These are phyloP conservation scores for Carcharodon carcharias DNA, from an alignment of 2,797 vertebrate genomes.

Conservation along the genomic window DNA sequence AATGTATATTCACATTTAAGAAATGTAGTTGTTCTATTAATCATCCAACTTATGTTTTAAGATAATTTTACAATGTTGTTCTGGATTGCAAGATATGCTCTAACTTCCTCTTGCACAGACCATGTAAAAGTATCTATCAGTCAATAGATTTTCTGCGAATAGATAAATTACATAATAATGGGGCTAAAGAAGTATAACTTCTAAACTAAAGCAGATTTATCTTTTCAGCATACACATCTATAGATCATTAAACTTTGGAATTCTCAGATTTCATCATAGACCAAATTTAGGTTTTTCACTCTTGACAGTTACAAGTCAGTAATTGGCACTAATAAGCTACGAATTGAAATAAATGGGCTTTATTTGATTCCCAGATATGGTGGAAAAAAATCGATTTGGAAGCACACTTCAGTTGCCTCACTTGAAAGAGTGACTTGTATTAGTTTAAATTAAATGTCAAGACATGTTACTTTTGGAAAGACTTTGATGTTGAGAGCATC, in stretches of 20 bases:
- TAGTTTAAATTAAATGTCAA: not conserved
- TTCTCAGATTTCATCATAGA: not conserved
- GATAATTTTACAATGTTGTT: not conserved
- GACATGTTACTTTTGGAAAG: not conserved
- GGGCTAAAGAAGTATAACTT: not conserved
- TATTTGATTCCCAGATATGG: not conserved
- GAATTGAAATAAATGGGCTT: not conserved
- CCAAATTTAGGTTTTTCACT: not conserved
- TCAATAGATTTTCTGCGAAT: not conserved
- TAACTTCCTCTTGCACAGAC: not conserved
- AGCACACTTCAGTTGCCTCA: not conserved
- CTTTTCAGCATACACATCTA: not conserved
- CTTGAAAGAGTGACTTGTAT: not conserved
- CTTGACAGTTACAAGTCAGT: not conserved
- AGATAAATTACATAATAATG: not conserved
- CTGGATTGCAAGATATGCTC: not conserved
- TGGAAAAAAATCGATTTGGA: not conserved
- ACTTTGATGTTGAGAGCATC: not conserved
- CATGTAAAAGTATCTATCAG: not conserved
- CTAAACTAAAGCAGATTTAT: not conserved
- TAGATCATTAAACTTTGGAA: not conserved
- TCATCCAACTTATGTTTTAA: not conserved
- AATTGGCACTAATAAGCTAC: not conserved
- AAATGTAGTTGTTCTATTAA: not conserved
- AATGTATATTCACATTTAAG: not conserved